A percentile compares a stretch with the other conserved stretches of the same genome.
phyloP scores from a whole-genome alignment of 92 coral and sea anemone genomes.

The Paragorgia papillata region DNA sequence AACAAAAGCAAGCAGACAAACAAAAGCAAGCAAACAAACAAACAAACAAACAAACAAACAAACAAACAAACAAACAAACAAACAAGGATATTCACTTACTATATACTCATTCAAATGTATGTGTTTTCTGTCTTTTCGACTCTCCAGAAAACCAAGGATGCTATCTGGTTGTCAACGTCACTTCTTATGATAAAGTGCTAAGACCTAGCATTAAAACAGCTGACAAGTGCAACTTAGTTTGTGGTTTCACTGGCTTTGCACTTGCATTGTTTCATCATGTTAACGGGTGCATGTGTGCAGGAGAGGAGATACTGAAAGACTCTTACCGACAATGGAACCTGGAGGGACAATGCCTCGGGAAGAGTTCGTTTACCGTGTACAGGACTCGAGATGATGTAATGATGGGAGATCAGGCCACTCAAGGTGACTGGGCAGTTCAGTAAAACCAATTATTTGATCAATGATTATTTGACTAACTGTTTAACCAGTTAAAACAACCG shows the following conservation, averaged over 20 bases:
- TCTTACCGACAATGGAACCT: not conserved
- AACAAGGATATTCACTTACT: no score
- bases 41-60: no score
- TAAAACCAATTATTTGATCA: not conserved
- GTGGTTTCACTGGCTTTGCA: not conserved
- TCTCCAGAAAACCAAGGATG: not conserved
- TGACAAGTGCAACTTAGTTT: not conserved
- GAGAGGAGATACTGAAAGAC: not conserved
- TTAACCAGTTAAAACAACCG: no score
- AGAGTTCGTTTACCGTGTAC: not conserved
- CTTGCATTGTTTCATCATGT: conserved; percentile 1
- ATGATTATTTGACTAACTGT: no score
- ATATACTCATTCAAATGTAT: no score
- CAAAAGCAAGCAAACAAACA: no score
- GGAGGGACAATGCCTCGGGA: not conserved
- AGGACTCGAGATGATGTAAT: not conserved
- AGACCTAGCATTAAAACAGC: not conserved
- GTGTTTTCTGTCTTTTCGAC: no score
- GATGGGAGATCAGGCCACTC: not conserved
- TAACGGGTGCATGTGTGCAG: conserved; percentile 7
- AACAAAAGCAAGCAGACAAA: no score
- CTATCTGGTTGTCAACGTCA: not conserved
- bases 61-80: no score
- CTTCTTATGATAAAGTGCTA: not conserved
- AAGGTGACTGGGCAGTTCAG: not conserved